Evolutionary conservation across 2,797 vertebrate genomes (phyloP).

Genomic region (Gymnoscopelus microlampas): DNA sequence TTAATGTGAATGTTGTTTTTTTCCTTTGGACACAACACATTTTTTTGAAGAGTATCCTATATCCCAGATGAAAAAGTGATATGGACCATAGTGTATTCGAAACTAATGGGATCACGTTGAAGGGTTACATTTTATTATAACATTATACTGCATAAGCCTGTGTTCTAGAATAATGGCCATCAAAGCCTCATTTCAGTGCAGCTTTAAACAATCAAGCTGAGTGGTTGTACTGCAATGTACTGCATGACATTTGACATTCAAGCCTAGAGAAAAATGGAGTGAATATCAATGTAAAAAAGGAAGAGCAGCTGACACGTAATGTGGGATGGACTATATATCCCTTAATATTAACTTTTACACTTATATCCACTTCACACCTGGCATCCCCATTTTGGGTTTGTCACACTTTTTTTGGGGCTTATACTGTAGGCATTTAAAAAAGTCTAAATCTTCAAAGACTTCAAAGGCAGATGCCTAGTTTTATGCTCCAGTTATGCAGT

Average conservation of each 20-base stretch:
- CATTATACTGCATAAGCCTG: constrained; percentile 24
- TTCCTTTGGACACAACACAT: constrained; percentile 22
- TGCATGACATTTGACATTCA: constrained; percentile 17
- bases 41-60: constrained; percentile 14
- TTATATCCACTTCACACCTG: too few relatives aligned
- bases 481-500: too few relatives aligned
- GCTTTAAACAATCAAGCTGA: constrained; percentile 8
- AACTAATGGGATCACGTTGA: constrained; percentile 32
- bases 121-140: constrained; percentile 34
- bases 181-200: constrained; percentile 27
- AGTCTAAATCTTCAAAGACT: too few relatives aligned
- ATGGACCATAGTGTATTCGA: constrained; percentile 35
- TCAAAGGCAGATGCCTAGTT: too few relatives aligned
- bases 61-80: constrained; percentile 21
- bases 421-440: too few relatives aligned
- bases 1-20: neutral
- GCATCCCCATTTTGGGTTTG: too few relatives aligned
- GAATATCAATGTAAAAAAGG: constrained; percentile 1
- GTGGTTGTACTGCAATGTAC: constrained; percentile 1
- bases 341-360: too few relatives aligned
- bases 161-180: constrained; percentile 25
- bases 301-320: neutral
- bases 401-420: too few relatives aligned
- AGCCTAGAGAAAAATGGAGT: neutral
- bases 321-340: too few relatives aligned